Conservation (phyloP, 2,797 vertebrate genomes). For the Urophycis tenuis region DNA sequence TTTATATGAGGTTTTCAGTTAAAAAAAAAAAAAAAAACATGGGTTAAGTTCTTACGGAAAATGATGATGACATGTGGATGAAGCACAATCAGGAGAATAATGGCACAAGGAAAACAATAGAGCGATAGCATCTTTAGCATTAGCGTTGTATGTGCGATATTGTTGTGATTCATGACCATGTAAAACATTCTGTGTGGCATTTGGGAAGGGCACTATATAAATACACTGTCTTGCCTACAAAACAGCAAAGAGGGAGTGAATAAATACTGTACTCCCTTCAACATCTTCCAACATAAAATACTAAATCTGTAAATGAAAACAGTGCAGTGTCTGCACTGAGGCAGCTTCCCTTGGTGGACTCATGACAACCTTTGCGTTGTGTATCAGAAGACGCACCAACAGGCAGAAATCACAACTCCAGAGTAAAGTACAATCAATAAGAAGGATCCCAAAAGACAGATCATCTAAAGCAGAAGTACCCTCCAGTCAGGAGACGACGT, state of each 20-base stretch:
- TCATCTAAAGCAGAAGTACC: neutral
- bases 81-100: neutral
- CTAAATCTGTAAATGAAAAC: neutral
- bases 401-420: neutral
- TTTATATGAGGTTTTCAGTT: neutral
- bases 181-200: too few species aligned
- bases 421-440: neutral
- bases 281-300: neutral
- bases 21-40: too few species aligned
- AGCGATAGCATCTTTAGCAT: neutral
- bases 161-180: neutral
- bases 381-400: neutral
- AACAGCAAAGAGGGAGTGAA: neutral
- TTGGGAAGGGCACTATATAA: neutral
- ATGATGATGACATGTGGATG: neutral
- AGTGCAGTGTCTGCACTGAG: neutral
- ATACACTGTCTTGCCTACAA: neutral
- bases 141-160: neutral
- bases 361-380: neutral
- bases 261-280: neutral
- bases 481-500: neutral
- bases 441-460: neutral
- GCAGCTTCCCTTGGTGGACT: too few species aligned
- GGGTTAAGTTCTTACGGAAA: neutral
- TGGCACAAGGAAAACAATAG: neutral